Evolutionary conservation across 2,113 vertebrate genomes (phyloP).

Genomic region (Ploceus nigricollis): DNA sequence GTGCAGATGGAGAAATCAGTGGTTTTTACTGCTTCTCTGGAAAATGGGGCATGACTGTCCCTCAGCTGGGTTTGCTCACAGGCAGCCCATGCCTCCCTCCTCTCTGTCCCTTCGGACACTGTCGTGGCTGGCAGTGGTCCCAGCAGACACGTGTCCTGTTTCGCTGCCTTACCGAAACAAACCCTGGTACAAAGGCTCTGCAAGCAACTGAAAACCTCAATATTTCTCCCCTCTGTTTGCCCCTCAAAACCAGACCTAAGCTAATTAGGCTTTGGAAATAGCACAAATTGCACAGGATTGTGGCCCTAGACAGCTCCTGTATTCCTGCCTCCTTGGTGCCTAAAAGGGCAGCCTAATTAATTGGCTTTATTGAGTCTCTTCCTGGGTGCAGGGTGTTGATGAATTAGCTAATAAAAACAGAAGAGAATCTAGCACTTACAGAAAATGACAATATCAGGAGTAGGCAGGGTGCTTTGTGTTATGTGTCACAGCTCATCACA

Average conservation of each 20-base stretch:
- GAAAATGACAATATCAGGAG: slow-evolving; percentile 34
- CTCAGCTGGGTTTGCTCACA: background rate
- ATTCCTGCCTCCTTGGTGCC: background rate
- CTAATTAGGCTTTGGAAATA: slow-evolving; percentile 20
- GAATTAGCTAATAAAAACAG: slow-evolving; percentile 46
- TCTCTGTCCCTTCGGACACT: background rate
- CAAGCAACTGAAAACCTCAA: background rate
- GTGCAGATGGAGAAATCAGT: slow-evolving; percentile 55
- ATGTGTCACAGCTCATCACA: slow-evolving; percentile 44
- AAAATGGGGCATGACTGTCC: slow-evolving; percentile 46
- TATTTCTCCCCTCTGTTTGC: background rate
- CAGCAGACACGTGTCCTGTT: background rate
- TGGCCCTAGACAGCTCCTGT: background rate
- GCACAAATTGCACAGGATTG: background rate
- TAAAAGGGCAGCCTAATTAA: slow-evolving; percentile 63
- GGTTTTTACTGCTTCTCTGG: slow-evolving; percentile 17
- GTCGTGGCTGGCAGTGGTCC: background rate
- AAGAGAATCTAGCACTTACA: slow-evolving; percentile 8
- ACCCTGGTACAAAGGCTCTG: slow-evolving; percentile 9
- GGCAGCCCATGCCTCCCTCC: background rate
- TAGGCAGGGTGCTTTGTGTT: slow-evolving; percentile 26
- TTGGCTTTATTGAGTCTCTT: slow-evolving; percentile 39
- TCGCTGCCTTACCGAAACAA: slow-evolving; percentile 8
- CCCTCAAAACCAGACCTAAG: background rate
- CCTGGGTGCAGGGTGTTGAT: slow-evolving; percentile 46